Base-by-base conservation (phyloP, 2,797 vertebrate genomes). In the Toxotes lorentzi region DNA sequence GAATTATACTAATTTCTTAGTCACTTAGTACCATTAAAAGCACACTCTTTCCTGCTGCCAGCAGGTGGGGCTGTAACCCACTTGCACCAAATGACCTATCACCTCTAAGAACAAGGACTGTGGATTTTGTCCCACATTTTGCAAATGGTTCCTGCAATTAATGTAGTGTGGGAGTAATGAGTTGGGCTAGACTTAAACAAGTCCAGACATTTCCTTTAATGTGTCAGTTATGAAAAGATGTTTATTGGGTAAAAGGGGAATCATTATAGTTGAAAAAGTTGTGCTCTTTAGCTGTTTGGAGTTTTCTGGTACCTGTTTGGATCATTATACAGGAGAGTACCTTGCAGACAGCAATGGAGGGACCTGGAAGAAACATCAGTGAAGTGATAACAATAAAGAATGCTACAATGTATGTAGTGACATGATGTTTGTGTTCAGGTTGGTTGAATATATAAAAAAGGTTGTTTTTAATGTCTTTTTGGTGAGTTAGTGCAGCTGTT, bases 321-420 rank as follows among this genome's bases (percentile, higher is more conserved):
- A 35, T 50, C 47, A 65, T 69, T 70, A 60, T 47, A 80, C 67
- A 13, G 48, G 58, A 56, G 34, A 63, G 54, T 11, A 66, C 61
- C 73, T 67, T 54, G 71, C 60, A 23, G 72, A 77, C 77, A 69
- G 65, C 56, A 32, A 32, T 69, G 51, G 60, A 66, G 13, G 66
- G 69, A 80, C 84, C 81, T 86, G 78, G 70, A 88, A 86, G 71
- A 73, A 65, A 81, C 68, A 87, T 85, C 83, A 81, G 68, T 51
- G n/a, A 71, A 62, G 64, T 58, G 38, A 62, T 16, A 12, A 35
- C 43, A 61, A 57, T 21, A 58, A 34, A 47, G 7, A 62, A 59
- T 5, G 14, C 12, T 21, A 19, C 35, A 47, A 32, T 53, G 27
- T 56, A 30, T 30, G 27, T 30, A 30, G 27, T 63, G 32, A 54